These are phyloP conservation scores for Poecilia velifera DNA, from an alignment of 2,797 vertebrate species.

Conservation along the genomic window DNA sequence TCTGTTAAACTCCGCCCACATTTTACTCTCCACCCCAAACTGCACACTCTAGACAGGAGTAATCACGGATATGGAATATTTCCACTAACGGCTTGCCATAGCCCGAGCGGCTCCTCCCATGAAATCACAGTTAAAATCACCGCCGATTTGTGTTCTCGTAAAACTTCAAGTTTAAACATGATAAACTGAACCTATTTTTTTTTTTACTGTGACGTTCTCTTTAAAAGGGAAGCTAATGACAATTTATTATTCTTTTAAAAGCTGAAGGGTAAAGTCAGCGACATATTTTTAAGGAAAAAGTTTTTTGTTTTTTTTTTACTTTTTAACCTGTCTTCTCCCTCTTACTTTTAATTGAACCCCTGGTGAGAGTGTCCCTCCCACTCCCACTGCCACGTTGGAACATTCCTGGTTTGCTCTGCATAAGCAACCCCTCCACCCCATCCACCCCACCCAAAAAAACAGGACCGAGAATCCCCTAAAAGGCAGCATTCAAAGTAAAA, in stretches of 20 bases:
- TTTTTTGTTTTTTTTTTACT: background rate
- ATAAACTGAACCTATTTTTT: background rate
- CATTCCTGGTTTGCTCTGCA: constrained; percentile 54
- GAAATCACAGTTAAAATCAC: constrained; percentile 49
- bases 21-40: background rate
- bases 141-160: background rate
- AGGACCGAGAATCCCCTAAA: constrained; percentile 2
- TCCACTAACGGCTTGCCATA: background rate
- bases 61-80: background rate
- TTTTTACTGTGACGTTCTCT: background rate
- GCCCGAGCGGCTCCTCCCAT: constrained; percentile 63
- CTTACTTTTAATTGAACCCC: constrained; percentile 52
- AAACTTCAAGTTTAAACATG: background rate
- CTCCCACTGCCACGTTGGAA: constrained; percentile 76
- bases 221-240: background rate
- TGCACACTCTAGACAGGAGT: background rate
- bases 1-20: background rate
- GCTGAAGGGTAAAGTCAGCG: fast-evolving
- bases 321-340: constrained; percentile 1
- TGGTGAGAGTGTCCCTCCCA: constrained; percentile 46
- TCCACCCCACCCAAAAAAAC: background rate
- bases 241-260: background rate
- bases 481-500: background rate
- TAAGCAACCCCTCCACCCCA: background rate
- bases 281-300: background rate